Evolutionary conservation across 2,113 vertebrate species (phyloP), one percentile per base, ranked within the genome.

Genomic region (Cavia aperea): DNA sequence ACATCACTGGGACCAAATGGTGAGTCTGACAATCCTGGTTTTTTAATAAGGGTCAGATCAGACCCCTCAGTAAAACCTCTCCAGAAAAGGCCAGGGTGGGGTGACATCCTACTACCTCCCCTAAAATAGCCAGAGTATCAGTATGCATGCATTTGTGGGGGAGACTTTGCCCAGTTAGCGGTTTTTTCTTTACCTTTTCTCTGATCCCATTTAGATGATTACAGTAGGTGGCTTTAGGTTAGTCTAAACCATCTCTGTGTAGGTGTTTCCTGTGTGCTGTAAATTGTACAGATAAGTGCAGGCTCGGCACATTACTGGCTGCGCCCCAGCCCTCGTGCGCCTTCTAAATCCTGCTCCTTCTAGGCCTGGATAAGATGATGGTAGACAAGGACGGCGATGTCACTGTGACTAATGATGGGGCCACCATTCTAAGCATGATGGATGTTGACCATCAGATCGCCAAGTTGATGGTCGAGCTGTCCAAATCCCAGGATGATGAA

Each of bases 361-460:
- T 62, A 99, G 99, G 99, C 26, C 98, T 99, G 93, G 99, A 99
- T 97, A 99, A 99, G 97, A 99, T 99, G 99, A 99, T 99, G 99
- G 99, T 99, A 78, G 99, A 99, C 96, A 98, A 98, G 93, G 99
- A 99, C 94, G 99, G 99, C 0, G 99, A 99, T 36, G 99, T 99
- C 90, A 99, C 99, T 0, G 98, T 99, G 56, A 99, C 99, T n/a
- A 99, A 99, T 8, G 99, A 99, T n/a, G 99, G 99, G 3, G 99
- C 99, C 90, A 99, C 99, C 16, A 99, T 99, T 92, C 97, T 99
- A 70, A 98, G 98, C 95, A 98, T 99, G 99, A 99, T 99, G 99
- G 99, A 99, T 92, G 98, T 99, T 2, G 99, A 99, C 62, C 99
- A 99, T 94, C 99, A 99, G 96, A 99, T 99, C 86, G 99, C 99